A percentile compares a stretch with the other conserved stretches of the same genome.
Conservation (phyloP, 2,888 invertebrate genomes). For the Silvanus unidentatus region DNA sequence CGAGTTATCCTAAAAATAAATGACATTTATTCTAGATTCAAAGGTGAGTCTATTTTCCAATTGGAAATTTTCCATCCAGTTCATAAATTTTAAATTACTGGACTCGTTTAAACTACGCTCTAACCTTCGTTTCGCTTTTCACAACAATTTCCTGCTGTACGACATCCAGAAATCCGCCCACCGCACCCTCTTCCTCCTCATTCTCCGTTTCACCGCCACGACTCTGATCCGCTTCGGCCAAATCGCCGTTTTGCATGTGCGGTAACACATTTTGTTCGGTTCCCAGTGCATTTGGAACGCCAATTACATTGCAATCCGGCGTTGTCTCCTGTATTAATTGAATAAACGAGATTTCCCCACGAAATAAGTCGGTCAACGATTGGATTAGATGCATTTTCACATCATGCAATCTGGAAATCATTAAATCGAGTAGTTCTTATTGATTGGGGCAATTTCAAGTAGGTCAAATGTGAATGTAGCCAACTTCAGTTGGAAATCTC, state of each 20-base stretch:
- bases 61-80: conserved; percentile 7
- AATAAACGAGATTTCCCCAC: conserved; percentile 39
- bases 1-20: conserved; percentile 23
- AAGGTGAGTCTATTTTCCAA: neutral
- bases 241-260: conserved; percentile 59
- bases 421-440: too few relatives aligned
- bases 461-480: too few relatives aligned
- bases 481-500: too few relatives aligned
- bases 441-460: too few relatives aligned
- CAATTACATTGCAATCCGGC: conserved; percentile 22
- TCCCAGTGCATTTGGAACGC: conserved; percentile 4
- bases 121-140: too few relatives aligned
- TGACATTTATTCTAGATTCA: neutral
- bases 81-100: too few relatives aligned
- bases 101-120: too few relatives aligned
- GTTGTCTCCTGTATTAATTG: conserved; percentile 38
- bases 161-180: conserved; percentile 38
- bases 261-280: conserved; percentile 1
- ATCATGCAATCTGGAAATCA: conserved; percentile 37
- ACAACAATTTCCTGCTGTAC: neutral
- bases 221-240: conserved; percentile 77
- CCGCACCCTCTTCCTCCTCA: conserved; percentile 42
- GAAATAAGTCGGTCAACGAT: conserved; percentile 35
- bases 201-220: conserved; percentile 46
- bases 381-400: conserved; percentile 35